Percentiles rank a stretch among this genome's conserved stretches.
phyloP scores from a whole-genome alignment of 2,888 invertebrate genomes.

The Drosophila paracracens region DNA sequence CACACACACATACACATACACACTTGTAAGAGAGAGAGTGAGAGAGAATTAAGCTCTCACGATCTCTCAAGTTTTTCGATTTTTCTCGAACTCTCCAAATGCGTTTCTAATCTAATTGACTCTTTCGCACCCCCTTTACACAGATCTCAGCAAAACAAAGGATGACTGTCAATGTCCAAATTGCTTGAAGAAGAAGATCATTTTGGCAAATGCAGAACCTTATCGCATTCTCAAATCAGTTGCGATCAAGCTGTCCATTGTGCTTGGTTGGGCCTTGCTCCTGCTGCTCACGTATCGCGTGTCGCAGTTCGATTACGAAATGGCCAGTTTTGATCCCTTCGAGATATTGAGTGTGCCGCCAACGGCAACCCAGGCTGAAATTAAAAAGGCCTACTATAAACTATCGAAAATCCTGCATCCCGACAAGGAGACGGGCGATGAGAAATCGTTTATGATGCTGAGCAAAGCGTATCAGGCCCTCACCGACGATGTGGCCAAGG shows the following conservation, averaged over 20 bases:
- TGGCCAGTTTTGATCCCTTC: conserved; percentile 99
- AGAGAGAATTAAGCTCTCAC: conserved; percentile 25
- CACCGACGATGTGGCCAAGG: conserved; percentile 98
- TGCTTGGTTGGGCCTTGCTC: conserved; percentile 93
- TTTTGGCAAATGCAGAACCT: conserved; percentile 94
- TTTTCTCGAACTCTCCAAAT: conserved; percentile 12
- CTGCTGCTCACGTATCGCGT: conserved; percentile 94
- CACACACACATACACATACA: conserved; percentile 17
- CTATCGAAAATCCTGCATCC: conserved; percentile 98
- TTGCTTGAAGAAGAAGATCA: conserved; percentile 93
- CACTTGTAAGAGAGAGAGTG: conserved; percentile 2
- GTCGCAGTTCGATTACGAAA: conserved; percentile 98
- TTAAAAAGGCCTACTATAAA: conserved; percentile 98
- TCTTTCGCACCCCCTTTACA: not conserved
- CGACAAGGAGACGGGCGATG: conserved; percentile 98
- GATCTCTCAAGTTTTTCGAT: conserved; percentile 29
- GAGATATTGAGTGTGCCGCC: conserved; percentile 96
- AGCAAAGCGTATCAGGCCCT: conserved; percentile 97
- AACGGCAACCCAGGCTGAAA: conserved; percentile 93
- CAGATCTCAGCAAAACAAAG: conserved; percentile 91
- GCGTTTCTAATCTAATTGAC: conserved; percentile 26
- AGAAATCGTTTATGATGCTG: conserved; percentile 98
- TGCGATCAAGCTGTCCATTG: conserved; percentile 91
- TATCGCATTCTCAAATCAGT: conserved; percentile 93
- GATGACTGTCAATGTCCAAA: conserved; percentile 95